phyloP scores from a whole-genome alignment of 2,797 vertebrate species.

The Tarsius wallacei region DNA sequence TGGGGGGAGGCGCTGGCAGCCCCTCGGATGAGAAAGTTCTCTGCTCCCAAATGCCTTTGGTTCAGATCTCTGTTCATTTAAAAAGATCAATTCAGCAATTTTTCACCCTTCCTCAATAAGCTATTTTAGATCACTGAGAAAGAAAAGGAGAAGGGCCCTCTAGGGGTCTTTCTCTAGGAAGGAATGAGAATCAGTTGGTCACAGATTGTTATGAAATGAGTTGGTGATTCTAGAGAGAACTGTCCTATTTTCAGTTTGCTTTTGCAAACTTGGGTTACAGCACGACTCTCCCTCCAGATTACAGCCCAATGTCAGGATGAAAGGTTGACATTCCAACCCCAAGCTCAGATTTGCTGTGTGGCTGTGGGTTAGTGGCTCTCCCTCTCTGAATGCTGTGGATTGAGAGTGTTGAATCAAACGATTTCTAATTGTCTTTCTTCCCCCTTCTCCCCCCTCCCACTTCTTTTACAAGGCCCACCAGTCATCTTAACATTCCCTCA shows the following conservation, averaged over 20 bases:
- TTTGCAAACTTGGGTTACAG: not conserved
- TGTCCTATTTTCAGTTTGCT: not conserved
- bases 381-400: not conserved
- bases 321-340: not conserved
- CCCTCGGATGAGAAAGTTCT: slow-evolving; percentile 70
- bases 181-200: not conserved
- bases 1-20: not conserved
- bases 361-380: not conserved
- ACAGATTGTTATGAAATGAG: not conserved
- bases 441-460: not conserved
- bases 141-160: not conserved
- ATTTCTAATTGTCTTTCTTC: not conserved
- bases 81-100: slow-evolving; percentile 76
- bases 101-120: slow-evolving; percentile 43
- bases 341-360: not conserved
- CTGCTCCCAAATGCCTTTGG: slow-evolving; percentile 55
- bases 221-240: not conserved
- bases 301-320: not conserved
- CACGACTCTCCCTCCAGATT: not conserved
- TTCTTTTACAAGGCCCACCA: not conserved
- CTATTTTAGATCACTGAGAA: slow-evolving; percentile 20
- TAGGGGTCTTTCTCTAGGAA: not conserved
- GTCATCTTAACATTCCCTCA: not conserved
- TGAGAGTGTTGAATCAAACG: not conserved
- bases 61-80: slow-evolving; percentile 15